Conservation (phyloP, 2,797 vertebrate genomes). For the Nothura maculosa region DNA sequence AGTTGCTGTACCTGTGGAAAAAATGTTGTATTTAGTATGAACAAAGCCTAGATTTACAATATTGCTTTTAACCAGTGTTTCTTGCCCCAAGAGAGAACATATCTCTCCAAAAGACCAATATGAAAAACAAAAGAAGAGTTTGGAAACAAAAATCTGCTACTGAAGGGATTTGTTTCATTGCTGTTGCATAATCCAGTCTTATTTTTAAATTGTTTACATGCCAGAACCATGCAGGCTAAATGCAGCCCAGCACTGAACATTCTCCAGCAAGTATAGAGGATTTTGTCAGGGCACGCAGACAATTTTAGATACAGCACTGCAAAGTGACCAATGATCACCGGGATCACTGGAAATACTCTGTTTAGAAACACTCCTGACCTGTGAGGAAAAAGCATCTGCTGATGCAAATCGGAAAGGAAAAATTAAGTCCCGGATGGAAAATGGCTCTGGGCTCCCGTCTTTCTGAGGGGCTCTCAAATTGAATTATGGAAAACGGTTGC, state of each 20-base stretch:
- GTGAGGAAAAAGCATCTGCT: neutral
- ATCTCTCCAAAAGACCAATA: neutral
- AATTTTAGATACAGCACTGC: neutral
- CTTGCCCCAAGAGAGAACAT: neutral
- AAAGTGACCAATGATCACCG: constrained; percentile 1
- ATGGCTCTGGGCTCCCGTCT: constrained; percentile 38
- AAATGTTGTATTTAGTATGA: neutral
- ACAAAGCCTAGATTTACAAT: neutral
- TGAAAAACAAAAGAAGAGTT: neutral
- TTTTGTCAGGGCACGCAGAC: neutral
- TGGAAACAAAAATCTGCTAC: neutral
- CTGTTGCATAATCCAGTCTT: neutral
- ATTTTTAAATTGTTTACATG: neutral
- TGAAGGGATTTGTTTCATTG: neutral
- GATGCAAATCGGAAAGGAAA: constrained; percentile 43
- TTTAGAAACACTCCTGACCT: constrained; percentile 15
- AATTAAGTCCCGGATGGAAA: neutral
- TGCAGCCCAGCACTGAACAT: neutral
- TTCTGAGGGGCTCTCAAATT: neutral
- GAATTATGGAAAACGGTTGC: neutral
- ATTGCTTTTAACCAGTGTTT: neutral
- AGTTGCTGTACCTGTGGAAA: constrained; percentile 28
- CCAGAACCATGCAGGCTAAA: neutral
- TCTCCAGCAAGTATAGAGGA: neutral
- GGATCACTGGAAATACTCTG: neutral